Conservation (phyloP, 2,113 vertebrate genomes). For the Ammodytes marinus region DNA sequence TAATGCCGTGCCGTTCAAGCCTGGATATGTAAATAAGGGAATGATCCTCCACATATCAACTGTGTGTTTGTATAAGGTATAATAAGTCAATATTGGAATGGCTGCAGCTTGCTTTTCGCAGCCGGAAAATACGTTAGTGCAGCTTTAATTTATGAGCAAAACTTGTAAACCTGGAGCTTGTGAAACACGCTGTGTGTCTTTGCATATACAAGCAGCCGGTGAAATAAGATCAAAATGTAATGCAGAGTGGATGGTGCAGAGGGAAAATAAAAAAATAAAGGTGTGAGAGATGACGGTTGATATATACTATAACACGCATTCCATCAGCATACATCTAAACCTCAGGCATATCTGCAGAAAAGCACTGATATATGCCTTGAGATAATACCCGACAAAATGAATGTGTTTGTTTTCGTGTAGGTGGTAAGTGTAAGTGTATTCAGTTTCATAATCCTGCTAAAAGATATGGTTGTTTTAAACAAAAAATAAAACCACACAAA, state of each 20-base stretch:
- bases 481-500: not conserved
- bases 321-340: conserved; percentile 1
- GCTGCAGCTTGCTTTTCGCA: not conserved
- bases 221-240: not conserved
- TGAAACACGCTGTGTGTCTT: not conserved
- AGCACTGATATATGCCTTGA: not conserved
- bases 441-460: not conserved
- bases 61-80: conserved; percentile 2
- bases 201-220: not conserved
- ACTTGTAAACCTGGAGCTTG: not conserved
- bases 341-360: no score
- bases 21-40: not conserved
- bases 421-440: not conserved
- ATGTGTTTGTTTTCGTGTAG: no score
- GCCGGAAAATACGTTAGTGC: not conserved
- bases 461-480: not conserved
- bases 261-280: conserved; percentile 26
- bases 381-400: no score
- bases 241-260: not conserved
- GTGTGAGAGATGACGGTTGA: not conserved
- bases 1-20: not conserved
- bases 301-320: not conserved
- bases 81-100: conserved; percentile 1
- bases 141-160: not conserved
- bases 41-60: not conserved